phyloP scores from a whole-genome alignment of 2,113 vertebrate species.

The Amphiprion ocellaris region DNA sequence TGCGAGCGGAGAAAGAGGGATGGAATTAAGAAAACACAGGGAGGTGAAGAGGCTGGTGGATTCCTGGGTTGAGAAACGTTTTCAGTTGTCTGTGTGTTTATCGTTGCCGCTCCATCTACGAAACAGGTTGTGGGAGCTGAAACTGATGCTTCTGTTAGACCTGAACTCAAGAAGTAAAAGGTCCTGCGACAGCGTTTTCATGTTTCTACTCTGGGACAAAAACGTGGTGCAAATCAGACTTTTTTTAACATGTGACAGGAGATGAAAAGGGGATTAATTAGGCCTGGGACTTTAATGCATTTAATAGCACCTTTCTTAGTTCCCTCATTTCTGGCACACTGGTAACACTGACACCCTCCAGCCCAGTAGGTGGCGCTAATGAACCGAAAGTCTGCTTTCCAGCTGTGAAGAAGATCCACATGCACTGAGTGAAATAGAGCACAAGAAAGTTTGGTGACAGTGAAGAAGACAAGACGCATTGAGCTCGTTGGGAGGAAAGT shows the following conservation, averaged over 20 bases:
- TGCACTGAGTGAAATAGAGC: too few relatives aligned
- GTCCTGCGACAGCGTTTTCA: neutral
- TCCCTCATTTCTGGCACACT: too few relatives aligned
- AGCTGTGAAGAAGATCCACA: too few relatives aligned
- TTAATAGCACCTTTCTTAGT: too few relatives aligned
- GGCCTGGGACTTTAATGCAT: too few relatives aligned
- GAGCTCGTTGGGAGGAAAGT: too few relatives aligned
- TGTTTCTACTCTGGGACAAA: neutral
- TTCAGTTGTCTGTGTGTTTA: constrained; percentile 24
- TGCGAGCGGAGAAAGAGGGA: constrained; percentile 20
- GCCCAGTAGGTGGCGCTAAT: too few relatives aligned
- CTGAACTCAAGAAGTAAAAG: neutral
- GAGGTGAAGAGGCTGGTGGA: constrained; percentile 19
- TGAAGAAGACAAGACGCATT: too few relatives aligned
- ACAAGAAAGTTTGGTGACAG: too few relatives aligned
- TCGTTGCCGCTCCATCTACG: constrained; percentile 12
- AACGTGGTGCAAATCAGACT: too few relatives aligned
- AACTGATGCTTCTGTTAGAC: neutral
- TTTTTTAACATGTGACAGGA: neutral
- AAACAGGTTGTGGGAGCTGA: constrained; percentile 22
- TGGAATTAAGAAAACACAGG: constrained; percentile 21
- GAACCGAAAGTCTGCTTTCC: too few relatives aligned
- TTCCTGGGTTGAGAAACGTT: constrained; percentile 16
- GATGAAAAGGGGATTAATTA: neutral
- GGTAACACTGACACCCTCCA: too few relatives aligned